Conservation (phyloP, 2,797 vertebrate genomes). For the Bovichtus variegatus region DNA sequence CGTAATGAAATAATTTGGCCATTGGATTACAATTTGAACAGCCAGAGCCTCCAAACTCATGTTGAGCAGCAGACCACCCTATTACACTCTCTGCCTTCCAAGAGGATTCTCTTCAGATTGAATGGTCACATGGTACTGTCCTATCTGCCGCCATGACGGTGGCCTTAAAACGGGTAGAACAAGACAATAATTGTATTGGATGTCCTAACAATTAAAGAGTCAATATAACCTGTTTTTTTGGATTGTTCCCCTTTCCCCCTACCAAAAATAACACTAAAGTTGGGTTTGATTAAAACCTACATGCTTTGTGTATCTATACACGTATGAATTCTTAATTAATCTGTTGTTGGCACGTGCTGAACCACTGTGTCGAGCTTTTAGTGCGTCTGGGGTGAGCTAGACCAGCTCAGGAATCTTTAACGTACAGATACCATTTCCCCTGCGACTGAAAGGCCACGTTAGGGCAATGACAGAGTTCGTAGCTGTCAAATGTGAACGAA, state of each 20-base stretch:
- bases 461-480: constrained; percentile 36
- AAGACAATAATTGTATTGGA: constrained; percentile 89
- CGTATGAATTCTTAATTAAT: constrained; percentile 65
- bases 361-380: constrained; percentile 77
- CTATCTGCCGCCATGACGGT: constrained; percentile 81
- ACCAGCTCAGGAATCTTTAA: constrained; percentile 73
- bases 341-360: constrained; percentile 72
- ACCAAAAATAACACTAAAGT: constrained; percentile 80
- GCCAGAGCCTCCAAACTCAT: constrained; percentile 72
- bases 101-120: constrained; percentile 83
- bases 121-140: constrained; percentile 88
- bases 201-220: constrained; percentile 87
- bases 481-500: constrained; percentile 53
- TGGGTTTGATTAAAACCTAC: constrained; percentile 84
- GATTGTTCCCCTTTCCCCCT: constrained; percentile 71
- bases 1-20: constrained; percentile 67
- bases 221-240: constrained; percentile 82
- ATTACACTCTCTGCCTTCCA: constrained; percentile 88
- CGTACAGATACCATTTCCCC: constrained; percentile 62
- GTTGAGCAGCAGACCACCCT: constrained; percentile 87
- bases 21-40: constrained; percentile 77
- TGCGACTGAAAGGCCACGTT: constrained; percentile 48
- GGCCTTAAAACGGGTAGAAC: constrained; percentile 88
- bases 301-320: constrained; percentile 81
- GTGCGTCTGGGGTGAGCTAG: constrained; percentile 68